A percentile compares a stretch with the other conserved stretches of the same genome.
Evolutionary conservation across 2,888 invertebrate genomes (phyloP).

Genomic region (Caenorhabditis sp.): DNA sequence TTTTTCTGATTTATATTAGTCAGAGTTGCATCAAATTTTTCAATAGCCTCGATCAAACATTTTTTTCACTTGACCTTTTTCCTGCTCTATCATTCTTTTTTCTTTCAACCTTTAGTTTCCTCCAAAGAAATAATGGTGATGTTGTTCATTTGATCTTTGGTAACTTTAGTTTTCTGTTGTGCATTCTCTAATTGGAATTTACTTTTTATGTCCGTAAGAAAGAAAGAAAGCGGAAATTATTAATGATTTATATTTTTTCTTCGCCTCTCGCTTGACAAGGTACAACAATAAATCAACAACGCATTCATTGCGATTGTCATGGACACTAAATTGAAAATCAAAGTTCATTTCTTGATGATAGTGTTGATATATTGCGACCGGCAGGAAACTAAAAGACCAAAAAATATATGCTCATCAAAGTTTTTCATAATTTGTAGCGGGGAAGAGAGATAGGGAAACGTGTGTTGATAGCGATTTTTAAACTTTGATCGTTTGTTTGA

Average conservation of each 20-base stretch:
- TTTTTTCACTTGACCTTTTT: no score
- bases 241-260: neutral
- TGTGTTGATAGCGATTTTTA: neutral
- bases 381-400: neutral
- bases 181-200: neutral
- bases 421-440: neutral
- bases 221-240: neutral
- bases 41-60: no score
- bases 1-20: no score
- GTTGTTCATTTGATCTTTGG: no score
- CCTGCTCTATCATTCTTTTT: no score
- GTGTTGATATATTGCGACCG: neutral
- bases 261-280: neutral
- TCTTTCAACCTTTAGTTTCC: no score
- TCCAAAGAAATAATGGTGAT: no score
- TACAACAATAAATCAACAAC: conserved; percentile 1
- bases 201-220: no score
- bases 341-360: neutral
- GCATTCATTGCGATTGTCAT: neutral
- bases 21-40: no score
- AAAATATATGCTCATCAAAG: neutral
- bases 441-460: neutral
- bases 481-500: neutral
- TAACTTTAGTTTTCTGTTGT: neutral
- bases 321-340: neutral